Conservation (phyloP, 2,113 vertebrate genomes). For the Pangasianodon gigas region DNA sequence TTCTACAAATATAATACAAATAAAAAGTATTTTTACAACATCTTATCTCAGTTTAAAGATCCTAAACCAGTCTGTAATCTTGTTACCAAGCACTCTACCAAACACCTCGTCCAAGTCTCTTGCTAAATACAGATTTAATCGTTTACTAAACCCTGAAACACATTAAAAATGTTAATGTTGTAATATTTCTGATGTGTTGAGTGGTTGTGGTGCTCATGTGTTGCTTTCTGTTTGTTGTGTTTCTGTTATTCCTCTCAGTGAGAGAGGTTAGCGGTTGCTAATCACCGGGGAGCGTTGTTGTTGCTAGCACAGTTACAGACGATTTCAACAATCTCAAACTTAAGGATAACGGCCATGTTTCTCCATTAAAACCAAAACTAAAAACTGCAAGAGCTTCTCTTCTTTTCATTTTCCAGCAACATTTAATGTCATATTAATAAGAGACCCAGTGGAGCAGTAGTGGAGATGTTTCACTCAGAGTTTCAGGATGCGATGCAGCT, state of each 20-base stretch:
- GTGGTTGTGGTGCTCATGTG: neutral
- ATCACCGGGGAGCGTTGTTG: too few relatives aligned
- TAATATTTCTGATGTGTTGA: neutral
- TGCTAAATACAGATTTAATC: neutral
- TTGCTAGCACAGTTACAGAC: neutral
- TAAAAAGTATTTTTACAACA: neutral
- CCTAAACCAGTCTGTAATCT: neutral
- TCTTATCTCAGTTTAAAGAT: neutral
- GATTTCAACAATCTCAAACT: neutral
- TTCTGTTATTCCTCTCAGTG: neutral
- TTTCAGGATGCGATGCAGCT: neutral
- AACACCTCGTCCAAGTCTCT: neutral
- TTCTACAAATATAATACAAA: neutral
- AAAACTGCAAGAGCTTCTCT: neutral
- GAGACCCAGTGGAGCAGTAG: neutral
- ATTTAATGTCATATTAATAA: neutral
- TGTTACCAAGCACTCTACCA: neutral
- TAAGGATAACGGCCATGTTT: neutral
- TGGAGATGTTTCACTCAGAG: neutral
- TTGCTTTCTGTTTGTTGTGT: neutral
- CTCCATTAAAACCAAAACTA: neutral
- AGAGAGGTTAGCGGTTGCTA: neutral
- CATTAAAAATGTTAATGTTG: neutral
- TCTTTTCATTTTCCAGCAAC: neutral
- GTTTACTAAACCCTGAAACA: neutral